Base-by-base conservation (phyloP, 1,140 invertebrate species). In the Cyclina sinensis region DNA sequence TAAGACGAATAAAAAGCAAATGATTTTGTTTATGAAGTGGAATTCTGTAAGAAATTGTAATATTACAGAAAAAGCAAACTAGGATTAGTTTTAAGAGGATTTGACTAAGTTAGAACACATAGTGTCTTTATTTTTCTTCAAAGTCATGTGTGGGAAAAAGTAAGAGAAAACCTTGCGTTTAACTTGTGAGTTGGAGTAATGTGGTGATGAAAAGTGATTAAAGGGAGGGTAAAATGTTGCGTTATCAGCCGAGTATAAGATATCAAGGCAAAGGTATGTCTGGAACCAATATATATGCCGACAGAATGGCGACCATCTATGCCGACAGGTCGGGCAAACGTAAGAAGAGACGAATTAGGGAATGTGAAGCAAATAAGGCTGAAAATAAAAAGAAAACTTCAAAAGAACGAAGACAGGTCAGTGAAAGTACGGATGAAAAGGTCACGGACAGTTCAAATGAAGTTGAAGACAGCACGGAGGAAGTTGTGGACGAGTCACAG, bases 381-480 rank as follows among this genome's bases (percentile, higher is more conserved):
- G 74, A 54, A 57, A 35, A 14, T 30, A 76, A 51, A 51, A 78
- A 78, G 48, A 78, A 78, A 54, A 78, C 24, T 9, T 30, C 48
- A 32, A 70, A 35, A 27, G 65, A 70, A 70, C 21, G 21, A 18
- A 70, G 16, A 37, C 1, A 70, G 14, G 1, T 70, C 11, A 27
- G 18, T 37, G 32, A 70, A 65, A 1, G 5, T 46, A 46, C 14
- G 7, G 48, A 48, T 0, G 27, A 46, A 9, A 54, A 78, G 11
- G 74, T 51, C 24, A 3, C 1, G 4, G 74, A 78, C 0, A 46
- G 2, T 18, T 30, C 30, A 7, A 32, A 51, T 37, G 74, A 78
- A 48, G 14, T 27, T 9, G 74, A 37, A 48, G 74, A 78, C 14
- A 32, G 14, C 30, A 32, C 74, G 32, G 48, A 78, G 4, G 74